A percentile compares a stretch with the other conserved stretches of the same genome.
Conservation (phyloP, 1,140 invertebrate genomes). For the Paracyclopina nana region DNA sequence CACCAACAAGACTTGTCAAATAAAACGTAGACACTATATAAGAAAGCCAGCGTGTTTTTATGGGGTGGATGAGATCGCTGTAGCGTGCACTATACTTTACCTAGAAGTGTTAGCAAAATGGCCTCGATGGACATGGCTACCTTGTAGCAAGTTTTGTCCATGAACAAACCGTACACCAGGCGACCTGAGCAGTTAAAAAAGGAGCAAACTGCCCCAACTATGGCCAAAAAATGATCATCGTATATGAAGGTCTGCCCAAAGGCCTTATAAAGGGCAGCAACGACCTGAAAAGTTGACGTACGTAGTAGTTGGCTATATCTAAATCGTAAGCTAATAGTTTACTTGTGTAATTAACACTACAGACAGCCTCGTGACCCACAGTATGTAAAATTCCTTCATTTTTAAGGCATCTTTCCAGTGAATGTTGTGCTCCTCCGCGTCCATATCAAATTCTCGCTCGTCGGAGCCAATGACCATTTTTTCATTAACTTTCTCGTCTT, state of each 20-base stretch:
- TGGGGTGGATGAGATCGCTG: neutral
- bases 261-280: conserved; percentile 18
- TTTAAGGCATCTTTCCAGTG: too few relatives aligned
- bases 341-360: conserved; percentile 33
- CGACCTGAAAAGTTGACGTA: too few relatives aligned
- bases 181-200: conserved; percentile 28
- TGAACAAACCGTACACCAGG: conserved; percentile 26
- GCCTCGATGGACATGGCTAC: conserved; percentile 10
- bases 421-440: too few relatives aligned
- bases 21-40: neutral
- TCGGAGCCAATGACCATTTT: too few relatives aligned
- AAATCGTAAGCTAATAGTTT: too few relatives aligned
- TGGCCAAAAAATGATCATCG: conserved; percentile 27
- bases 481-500: neutral
- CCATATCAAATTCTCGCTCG: too few relatives aligned
- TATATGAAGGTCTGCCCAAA: conserved; percentile 27
- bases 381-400: neutral
- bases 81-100: neutral
- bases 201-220: conserved; percentile 27
- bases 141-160: conserved; percentile 25
- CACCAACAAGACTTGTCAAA: neutral
- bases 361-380: neutral
- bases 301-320: too few relatives aligned
- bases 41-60: neutral
- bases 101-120: neutral